Evolutionary conservation across 2,797 vertebrate genomes (phyloP).

Genomic region (Falco columbarius): DNA sequence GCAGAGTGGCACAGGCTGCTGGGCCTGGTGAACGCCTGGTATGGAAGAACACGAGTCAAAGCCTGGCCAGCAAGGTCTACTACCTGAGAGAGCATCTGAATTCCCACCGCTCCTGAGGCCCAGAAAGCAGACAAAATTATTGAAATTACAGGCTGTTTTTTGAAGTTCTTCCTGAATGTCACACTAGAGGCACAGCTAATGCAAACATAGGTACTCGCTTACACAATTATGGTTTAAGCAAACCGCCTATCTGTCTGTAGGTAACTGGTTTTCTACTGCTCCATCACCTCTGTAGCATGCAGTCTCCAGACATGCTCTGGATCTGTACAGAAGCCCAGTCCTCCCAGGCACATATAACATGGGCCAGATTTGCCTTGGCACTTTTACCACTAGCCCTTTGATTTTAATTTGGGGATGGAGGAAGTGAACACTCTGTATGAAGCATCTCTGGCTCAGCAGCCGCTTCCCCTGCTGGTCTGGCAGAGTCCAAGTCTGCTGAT

Average conservation of each 20-base stretch:
- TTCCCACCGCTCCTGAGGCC: neutral
- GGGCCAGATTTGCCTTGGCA: neutral
- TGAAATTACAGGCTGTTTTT: neutral
- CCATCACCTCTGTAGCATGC: neutral
- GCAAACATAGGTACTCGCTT: neutral
- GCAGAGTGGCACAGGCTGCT: neutral
- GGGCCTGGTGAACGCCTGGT: neutral
- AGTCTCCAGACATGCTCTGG: neutral
- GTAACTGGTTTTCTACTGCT: neutral
- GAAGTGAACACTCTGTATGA: neutral
- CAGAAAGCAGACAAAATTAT: neutral
- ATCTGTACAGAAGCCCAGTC: neutral
- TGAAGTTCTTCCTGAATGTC: neutral
- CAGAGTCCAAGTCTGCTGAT: constrained; percentile 26
- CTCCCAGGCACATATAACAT: neutral
- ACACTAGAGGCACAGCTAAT: neutral
- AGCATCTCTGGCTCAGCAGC: constrained; percentile 31
- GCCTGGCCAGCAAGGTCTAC: neutral
- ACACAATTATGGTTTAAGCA: neutral
- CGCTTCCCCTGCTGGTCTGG: constrained; percentile 23
- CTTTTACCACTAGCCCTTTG: neutral
- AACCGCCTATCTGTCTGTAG: neutral
- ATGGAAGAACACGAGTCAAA: neutral
- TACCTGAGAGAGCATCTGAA: neutral
- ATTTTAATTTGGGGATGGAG: neutral